Base-by-base conservation (phyloP, 2,888 invertebrate species). In the Tipula helvola region DNA sequence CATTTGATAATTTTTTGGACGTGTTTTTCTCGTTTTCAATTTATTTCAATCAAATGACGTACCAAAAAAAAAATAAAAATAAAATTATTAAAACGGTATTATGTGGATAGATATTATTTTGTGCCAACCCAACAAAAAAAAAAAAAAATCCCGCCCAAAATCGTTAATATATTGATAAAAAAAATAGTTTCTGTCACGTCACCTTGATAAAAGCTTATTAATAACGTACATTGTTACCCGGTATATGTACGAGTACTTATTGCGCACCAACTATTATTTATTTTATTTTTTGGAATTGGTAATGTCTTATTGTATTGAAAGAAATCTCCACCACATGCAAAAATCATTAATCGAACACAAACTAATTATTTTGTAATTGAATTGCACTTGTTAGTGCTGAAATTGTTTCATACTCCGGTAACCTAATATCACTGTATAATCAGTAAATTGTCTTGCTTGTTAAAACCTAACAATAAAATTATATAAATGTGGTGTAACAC, bases 1-100 rank as follows among this genome's bases (percentile, higher is more conserved):
- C 84, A 84, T 84, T 84, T 84, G 39, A 41, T 84, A 84, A 84
- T 84, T 84, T 84, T 39, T 84, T 41, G 84, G 39, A 84, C 84
- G 84, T 84, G 84, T 39, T 84, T 84, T 84, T 84, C 36, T 84
- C 39, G 41, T 39, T 84, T 84, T 84, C 84, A 39, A 84, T 39
- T 39, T 84, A 39, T 84, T 84, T 84, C 36, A 36, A 41, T 39
- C 39, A 84, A 71, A 71, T 4, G 3, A 52, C n/a, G 28, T 57
- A 47, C 12, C 28, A 71, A 57, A 57, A 39, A 57, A 16, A 57
- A 16, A 71, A 28, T 8, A 71, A 28, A 10, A 71, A 71, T 71
- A 71, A 28, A 71, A 71, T 28, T 71, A 71, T 28, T 71, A 47
- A 3, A 71, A 71, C 28, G 8, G 28, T 71, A 71, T 71, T 10